Evolutionary conservation across 2,797 vertebrate genomes (phyloP).

Genomic region (Heliangelus exortis): DNA sequence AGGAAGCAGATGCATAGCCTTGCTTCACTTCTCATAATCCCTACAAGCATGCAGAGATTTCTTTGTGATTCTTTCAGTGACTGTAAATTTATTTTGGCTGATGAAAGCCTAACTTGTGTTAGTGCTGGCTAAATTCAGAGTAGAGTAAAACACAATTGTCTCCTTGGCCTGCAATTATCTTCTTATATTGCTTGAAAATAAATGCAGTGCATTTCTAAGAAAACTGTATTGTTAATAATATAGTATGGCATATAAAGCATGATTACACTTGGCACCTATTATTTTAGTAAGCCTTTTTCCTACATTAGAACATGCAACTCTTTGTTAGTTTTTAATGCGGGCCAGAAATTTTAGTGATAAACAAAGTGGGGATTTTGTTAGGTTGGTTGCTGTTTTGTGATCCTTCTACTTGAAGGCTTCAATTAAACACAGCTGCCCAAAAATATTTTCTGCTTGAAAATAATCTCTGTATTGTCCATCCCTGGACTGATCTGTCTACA

Average conservation of each 20-base stretch:
- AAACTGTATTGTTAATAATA: neutral
- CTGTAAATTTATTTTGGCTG: slow-evolving; percentile 25
- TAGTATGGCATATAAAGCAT: neutral
- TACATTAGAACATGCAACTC: neutral
- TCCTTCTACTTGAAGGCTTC: neutral
- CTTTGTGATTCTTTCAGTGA: slow-evolving; percentile 20
- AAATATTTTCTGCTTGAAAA: neutral
- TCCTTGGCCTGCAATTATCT: slow-evolving; percentile 48
- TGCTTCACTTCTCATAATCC: neutral
- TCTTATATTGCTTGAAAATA: slow-evolving; percentile 48
- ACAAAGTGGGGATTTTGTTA: neutral
- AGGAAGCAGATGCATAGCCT: neutral
- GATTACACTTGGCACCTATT: slow-evolving; percentile 23
- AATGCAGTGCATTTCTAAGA: neutral
- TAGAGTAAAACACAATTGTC: neutral
- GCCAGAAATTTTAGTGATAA: slow-evolving; percentile 2
- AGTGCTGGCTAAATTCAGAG: neutral
- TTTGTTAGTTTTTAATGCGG: neutral
- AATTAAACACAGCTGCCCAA: neutral
- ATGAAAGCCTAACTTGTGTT: neutral
- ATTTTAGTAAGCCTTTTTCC: neutral
- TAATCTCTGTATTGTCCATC: neutral
- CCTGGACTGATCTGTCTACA: neutral
- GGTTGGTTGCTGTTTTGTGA: neutral
- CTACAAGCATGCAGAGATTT: neutral